Evolutionary conservation across 2,113 vertebrate genomes (phyloP).

Genomic region (Lampris incognitus): DNA sequence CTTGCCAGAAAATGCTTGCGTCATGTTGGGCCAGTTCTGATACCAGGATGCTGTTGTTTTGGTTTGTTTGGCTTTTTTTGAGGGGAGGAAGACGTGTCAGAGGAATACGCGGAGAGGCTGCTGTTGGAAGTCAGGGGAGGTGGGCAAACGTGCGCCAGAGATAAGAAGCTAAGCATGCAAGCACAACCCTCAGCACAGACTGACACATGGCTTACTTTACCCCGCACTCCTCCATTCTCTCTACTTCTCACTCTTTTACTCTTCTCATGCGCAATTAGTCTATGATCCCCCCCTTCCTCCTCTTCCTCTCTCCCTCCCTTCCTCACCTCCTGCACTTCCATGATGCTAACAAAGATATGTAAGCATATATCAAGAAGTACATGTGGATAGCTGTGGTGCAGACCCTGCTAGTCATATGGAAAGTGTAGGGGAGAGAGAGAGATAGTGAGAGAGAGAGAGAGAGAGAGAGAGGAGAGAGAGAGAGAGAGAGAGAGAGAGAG

Average conservation of each 20-base stretch:
- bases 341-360: constrained; percentile 30
- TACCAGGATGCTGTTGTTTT: constrained; percentile 1
- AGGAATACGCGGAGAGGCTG: constrained; percentile 20
- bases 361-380: not conserved
- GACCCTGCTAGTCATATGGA: too few species aligned
- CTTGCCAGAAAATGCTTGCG: constrained; percentile 15
- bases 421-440: too few species aligned
- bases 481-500: constrained; percentile 12
- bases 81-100: constrained; percentile 3
- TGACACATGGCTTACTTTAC: constrained; percentile 50
- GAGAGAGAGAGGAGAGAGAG: too few species aligned
- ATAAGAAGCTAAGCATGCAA: constrained; percentile 29
- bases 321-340: constrained; percentile 45
- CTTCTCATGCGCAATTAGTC: too few species aligned
- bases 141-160: constrained; percentile 42
- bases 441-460: too few species aligned
- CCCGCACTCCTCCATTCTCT: constrained; percentile 31
- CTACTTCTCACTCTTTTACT: not conserved
- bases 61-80: too few species aligned
- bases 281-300: not conserved
- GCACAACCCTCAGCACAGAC: constrained; percentile 30
- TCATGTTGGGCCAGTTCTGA: not conserved
- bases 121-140: constrained; percentile 16
- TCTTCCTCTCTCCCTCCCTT: constrained; percentile 9
- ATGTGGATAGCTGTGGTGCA: too few species aligned